Conservation (phyloP, 2,113 vertebrate species). For the Acanthisitta chloris region DNA sequence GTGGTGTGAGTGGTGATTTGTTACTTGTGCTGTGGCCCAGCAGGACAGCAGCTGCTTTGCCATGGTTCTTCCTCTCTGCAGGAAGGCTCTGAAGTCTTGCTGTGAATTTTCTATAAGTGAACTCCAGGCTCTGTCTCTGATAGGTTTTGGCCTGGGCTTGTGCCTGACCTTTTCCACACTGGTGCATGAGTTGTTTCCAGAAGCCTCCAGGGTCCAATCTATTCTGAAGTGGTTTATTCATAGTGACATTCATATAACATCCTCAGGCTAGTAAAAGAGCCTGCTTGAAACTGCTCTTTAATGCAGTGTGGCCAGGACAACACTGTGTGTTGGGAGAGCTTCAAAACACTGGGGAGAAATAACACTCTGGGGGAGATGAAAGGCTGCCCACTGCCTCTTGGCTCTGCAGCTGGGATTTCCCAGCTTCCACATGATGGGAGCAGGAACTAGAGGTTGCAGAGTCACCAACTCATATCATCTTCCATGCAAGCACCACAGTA, state of each 20-base stretch:
- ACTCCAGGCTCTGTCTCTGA: neutral
- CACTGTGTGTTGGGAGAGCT: neutral
- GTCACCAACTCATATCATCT: neutral
- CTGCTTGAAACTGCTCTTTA: neutral
- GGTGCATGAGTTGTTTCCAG: conserved; percentile 1
- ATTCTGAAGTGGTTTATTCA: conserved; percentile 32
- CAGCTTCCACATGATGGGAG: neutral
- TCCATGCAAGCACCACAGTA: neutral
- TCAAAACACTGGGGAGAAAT: neutral
- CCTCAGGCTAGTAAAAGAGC: neutral
- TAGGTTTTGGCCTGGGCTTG: neutral
- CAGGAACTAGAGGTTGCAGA: neutral
- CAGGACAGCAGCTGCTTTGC: neutral
- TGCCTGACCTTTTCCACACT: conserved; percentile 34
- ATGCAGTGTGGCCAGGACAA: neutral
- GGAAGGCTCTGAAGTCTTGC: neutral
- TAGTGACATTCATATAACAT: neutral
- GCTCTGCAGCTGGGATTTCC: conserved; percentile 10
- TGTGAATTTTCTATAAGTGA: neutral
- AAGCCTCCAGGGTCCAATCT: conserved; percentile 9
- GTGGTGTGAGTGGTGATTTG: neutral
- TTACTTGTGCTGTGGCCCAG: neutral
- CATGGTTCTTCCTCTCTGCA: neutral
- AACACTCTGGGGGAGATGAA: neutral
- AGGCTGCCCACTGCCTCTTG: neutral